Conservation (phyloP, 2,113 vertebrate genomes). For the Dicaeum eximium region DNA sequence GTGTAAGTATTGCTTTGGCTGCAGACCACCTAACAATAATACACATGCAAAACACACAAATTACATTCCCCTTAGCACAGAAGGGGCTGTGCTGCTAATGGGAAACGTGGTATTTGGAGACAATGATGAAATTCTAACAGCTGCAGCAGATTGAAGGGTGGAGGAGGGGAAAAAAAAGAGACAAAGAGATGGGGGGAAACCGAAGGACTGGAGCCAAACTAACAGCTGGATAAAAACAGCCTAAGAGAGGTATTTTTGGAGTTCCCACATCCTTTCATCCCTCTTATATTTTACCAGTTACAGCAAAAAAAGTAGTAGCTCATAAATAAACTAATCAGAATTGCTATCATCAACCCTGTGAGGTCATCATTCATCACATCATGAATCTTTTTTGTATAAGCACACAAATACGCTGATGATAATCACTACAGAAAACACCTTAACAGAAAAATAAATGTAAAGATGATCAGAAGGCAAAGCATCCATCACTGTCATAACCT, state of each 20-base stretch:
- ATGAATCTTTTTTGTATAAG: not conserved
- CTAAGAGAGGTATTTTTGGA: not conserved
- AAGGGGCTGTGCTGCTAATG: not conserved
- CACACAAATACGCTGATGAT: not conserved
- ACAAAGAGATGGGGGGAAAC: not conserved
- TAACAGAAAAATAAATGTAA: not conserved
- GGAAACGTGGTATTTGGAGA: conserved; percentile 9
- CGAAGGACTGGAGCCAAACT: not conserved
- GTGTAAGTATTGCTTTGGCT: not conserved
- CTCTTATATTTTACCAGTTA: not conserved
- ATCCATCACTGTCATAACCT: not conserved
- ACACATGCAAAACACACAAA: not conserved
- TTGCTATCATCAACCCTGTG: not conserved
- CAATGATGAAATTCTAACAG: conserved; percentile 69
- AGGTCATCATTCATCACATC: not conserved
- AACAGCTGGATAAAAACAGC: conserved; percentile 40
- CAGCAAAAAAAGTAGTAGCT: not conserved
- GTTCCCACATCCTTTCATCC: not conserved
- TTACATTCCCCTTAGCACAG: not conserved
- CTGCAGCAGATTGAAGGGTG: conserved; percentile 19
- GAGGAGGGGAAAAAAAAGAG: not conserved
- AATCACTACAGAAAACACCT: not conserved
- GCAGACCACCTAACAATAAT: not conserved
- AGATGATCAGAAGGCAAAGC: not conserved
- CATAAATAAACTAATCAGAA: not conserved